Percentiles rank a stretch among this genome's conserved stretches.
Evolutionary conservation across 2,113 vertebrate species (phyloP).

Genomic region (Globicephala melas): DNA sequence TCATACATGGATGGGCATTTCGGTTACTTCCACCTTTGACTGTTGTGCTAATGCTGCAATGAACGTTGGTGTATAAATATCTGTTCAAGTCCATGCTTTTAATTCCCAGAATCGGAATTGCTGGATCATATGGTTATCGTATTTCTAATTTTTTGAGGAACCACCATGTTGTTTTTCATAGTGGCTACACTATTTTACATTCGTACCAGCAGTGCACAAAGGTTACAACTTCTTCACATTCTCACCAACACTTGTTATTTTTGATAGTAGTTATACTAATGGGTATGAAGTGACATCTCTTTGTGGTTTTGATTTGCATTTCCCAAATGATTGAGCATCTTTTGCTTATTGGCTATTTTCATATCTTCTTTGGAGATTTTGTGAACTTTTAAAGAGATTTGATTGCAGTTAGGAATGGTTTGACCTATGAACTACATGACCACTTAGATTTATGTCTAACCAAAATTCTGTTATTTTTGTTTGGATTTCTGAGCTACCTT

Average conservation of each 20-base stretch:
- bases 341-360: not conserved
- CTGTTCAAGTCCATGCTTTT: not conserved
- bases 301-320: not conserved
- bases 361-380: not conserved
- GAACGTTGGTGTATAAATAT: not conserved
- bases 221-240: not conserved
- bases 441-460: not conserved
- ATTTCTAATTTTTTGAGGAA: not conserved
- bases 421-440: not conserved
- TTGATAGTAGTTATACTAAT: not conserved
- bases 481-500: not conserved
- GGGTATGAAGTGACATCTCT: not conserved
- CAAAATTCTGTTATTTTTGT: not conserved
- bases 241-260: not conserved
- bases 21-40: not conserved
- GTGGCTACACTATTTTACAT: not conserved
- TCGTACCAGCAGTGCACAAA: not conserved
- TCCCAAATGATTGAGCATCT: not conserved
- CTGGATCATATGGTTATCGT: not conserved
- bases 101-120: not conserved
- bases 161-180: not conserved
- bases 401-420: not conserved
- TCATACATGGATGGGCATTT: not conserved
- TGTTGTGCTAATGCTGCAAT: not conserved
- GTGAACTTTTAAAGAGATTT: not conserved